These are phyloP conservation scores for Xyrichtys novacula DNA, from an alignment of 2,797 vertebrate species.

Conservation along the genomic window DNA sequence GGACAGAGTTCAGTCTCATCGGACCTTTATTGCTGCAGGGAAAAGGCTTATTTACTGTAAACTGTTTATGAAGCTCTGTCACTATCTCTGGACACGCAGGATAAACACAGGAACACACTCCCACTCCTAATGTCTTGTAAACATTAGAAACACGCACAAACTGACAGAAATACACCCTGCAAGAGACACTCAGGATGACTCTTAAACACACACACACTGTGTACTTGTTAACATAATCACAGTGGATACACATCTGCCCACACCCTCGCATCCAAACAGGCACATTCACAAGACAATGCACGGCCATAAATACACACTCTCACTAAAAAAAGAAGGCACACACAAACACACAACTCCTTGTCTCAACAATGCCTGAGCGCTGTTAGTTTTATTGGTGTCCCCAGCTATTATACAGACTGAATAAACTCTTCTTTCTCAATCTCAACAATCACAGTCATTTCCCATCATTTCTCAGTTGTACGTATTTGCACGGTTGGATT, in stretches of 20 bases:
- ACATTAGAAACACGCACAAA: constrained; percentile 73
- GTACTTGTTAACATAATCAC: constrained; percentile 72
- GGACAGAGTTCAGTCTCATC: constrained; percentile 83
- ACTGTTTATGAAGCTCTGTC: constrained; percentile 83
- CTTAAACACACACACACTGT: constrained; percentile 26
- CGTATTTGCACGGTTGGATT: constrained; percentile 16
- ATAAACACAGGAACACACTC: constrained; percentile 85
- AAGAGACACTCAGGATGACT: constrained; percentile 50
- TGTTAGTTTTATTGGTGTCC: constrained; percentile 68
- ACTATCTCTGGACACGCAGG: constrained; percentile 80
- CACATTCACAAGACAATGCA: constrained; percentile 64
- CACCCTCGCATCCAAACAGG: constrained; percentile 51
- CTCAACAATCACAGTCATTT: constrained; percentile 54
- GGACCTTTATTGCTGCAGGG: constrained; percentile 81
- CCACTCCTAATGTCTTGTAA: constrained; percentile 80
- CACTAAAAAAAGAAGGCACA: constrained; percentile 57
- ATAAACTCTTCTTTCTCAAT: constrained; percentile 61
- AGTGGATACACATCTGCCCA: constrained; percentile 62
- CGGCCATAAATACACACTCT: constrained; percentile 61
- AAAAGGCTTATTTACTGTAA: constrained; percentile 83
- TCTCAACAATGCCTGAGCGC: constrained; percentile 61
- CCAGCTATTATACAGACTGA: constrained; percentile 62
- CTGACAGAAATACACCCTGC: constrained; percentile 60
- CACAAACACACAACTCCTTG: constrained; percentile 58
- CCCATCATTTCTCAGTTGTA: constrained; percentile 13